Evolutionary conservation across 1,140 invertebrate species (phyloP).

Genomic region (Chrysomallon squamiferum): DNA sequence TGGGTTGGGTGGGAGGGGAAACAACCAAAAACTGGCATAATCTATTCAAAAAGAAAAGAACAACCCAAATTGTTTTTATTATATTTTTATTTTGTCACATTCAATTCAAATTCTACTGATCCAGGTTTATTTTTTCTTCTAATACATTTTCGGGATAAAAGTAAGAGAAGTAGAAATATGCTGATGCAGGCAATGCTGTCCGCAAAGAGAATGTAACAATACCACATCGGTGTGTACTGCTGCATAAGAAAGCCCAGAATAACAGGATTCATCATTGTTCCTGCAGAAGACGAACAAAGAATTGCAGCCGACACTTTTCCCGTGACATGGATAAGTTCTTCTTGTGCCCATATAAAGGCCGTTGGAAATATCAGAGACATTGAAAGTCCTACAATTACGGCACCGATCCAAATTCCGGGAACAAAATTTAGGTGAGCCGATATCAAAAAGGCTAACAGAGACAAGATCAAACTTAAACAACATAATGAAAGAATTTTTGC

Average conservation of each 20-base stretch:
- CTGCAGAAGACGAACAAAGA: conserved; percentile 26
- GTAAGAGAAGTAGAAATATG: conserved; percentile 15
- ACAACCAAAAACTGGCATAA: too few species aligned
- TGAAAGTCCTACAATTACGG: conserved; percentile 27
- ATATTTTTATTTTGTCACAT: too few species aligned
- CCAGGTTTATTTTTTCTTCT: too few species aligned
- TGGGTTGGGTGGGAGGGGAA: too few species aligned
- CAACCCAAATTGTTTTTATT: too few species aligned
- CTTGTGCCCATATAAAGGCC: conserved; percentile 37
- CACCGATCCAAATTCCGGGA: conserved; percentile 34
- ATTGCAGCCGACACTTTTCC: conserved; percentile 36
- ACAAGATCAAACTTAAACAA: conserved; percentile 13
- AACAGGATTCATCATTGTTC: conserved; percentile 32
- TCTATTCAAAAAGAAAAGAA: too few species aligned
- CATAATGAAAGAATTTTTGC: conserved; percentile 26
- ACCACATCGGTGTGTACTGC: conserved; percentile 32
- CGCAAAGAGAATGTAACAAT: conserved; percentile 29
- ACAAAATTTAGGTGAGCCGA: conserved; percentile 19
- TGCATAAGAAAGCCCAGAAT: conserved; percentile 44
- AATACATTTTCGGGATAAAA: conserved; percentile 4
- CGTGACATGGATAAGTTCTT: conserved; percentile 31
- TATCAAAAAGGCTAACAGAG: conserved; percentile 25
- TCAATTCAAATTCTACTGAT: too few species aligned
- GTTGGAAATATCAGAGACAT: conserved; percentile 39
- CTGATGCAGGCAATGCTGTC: conserved; percentile 17